Conservation (phyloP, 2,888 invertebrate species). For the Merodon equestris region DNA sequence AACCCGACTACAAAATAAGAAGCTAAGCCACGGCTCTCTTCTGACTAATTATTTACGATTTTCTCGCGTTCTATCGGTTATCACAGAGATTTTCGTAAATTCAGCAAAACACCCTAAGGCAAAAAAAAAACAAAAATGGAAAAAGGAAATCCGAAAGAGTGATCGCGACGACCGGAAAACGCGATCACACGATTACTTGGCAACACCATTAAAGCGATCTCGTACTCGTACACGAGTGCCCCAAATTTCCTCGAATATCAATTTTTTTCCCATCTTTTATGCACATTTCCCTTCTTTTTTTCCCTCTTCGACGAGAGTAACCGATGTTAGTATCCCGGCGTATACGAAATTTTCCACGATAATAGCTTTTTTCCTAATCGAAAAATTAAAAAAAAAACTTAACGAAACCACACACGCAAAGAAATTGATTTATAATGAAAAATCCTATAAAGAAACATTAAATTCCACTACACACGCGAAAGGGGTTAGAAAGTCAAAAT, state of each 20-base stretch:
- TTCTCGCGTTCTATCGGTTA: slow-evolving; percentile 29
- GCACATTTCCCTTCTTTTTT: slow-evolving; percentile 13
- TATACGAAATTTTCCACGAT: slow-evolving; percentile 40
- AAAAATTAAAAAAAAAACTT: slow-evolving; percentile 21
- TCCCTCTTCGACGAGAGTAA: too few species aligned
- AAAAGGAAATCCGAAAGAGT: slow-evolving; percentile 28
- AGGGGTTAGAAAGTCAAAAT: slow-evolving; percentile 66
- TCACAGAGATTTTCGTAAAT: slow-evolving; percentile 22
- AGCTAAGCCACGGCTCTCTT: neutral
- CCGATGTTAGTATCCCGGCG: too few species aligned
- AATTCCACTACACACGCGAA: slow-evolving; percentile 49
- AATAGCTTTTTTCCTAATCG: slow-evolving; percentile 26
- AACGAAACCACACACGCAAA: neutral
- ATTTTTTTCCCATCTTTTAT: slow-evolving; percentile 23
- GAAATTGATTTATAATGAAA: too few species aligned
- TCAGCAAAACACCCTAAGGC: slow-evolving; percentile 12
- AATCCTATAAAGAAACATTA: slow-evolving; percentile 14
- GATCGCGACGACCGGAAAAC: slow-evolving; percentile 53
- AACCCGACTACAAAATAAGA: slow-evolving; percentile 20
- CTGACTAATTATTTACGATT: neutral
- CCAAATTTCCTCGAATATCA: neutral
- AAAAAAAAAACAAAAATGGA: too few species aligned
- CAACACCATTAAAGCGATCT: slow-evolving; percentile 37
- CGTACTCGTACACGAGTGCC: neutral
- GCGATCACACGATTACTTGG: slow-evolving; percentile 61